These are phyloP conservation scores for Coelopa frigida DNA, from an alignment of 1,140 invertebrate genomes.

Conservation along the genomic window DNA sequence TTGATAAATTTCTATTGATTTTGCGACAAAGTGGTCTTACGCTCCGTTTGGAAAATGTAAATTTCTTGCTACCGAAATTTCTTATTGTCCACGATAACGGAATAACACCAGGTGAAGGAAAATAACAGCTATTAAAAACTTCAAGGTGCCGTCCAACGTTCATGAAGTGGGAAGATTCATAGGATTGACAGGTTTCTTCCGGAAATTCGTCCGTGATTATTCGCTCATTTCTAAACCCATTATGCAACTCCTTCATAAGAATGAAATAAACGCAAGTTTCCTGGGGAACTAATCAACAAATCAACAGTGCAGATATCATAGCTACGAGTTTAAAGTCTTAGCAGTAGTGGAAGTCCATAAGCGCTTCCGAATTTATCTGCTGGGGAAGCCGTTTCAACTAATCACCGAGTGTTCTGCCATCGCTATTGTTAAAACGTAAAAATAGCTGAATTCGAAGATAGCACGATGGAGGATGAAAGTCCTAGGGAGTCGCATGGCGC, in stretches of 20 bases:
- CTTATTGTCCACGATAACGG: neutral
- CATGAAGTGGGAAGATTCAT: slow-evolving; percentile 19
- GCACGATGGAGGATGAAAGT: slow-evolving; percentile 17
- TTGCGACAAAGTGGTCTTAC: slow-evolving; percentile 14
- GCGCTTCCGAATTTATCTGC: slow-evolving; percentile 31
- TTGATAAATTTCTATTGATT: neutral
- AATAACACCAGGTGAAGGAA: slow-evolving; percentile 13
- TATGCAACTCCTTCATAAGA: slow-evolving; percentile 15
- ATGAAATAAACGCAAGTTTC: too few relatives aligned
- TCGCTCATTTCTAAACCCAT: slow-evolving; percentile 22
- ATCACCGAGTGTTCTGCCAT: slow-evolving; percentile 43
- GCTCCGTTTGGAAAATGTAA: neutral
- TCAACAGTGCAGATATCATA: slow-evolving; percentile 42
- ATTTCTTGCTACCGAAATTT: neutral
- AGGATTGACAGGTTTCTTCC: slow-evolving; percentile 20
- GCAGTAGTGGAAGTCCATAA: slow-evolving; percentile 27
- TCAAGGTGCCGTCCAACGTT: slow-evolving; percentile 9
- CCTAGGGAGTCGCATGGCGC: slow-evolving; percentile 9
- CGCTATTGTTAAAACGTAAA: slow-evolving; percentile 32
- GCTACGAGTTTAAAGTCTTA: slow-evolving; percentile 40
- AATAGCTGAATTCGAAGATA: slow-evolving; percentile 30
- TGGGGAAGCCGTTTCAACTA: slow-evolving; percentile 36
- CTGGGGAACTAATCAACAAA: too few relatives aligned
- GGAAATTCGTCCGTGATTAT: slow-evolving; percentile 20
- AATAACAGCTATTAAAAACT: slow-evolving; percentile 16